A percentile compares a stretch with the other conserved stretches of the same genome.
phyloP scores from a whole-genome alignment of 92 coral and sea anemone species.

The Phenganax marumi region DNA sequence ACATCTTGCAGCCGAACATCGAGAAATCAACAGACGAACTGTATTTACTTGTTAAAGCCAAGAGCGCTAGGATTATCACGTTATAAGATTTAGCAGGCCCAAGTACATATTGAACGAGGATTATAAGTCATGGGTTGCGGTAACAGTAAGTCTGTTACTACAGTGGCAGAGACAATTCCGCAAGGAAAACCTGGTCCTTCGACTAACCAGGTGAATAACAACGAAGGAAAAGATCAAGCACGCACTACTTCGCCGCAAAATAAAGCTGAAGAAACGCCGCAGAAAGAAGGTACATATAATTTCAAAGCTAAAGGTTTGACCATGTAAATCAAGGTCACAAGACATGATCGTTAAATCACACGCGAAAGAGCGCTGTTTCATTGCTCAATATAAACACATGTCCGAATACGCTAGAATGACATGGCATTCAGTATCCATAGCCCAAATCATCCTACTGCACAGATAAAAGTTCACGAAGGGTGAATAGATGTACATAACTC shows the following conservation, averaged over 20 bases:
- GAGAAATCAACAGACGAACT: too few relatives aligned
- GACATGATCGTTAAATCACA: background rate
- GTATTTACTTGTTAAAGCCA: too few relatives aligned
- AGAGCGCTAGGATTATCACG: too few relatives aligned
- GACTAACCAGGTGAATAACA: slow-evolving; percentile 22
- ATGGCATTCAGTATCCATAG: too few relatives aligned
- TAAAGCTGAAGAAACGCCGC: background rate
- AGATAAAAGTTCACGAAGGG: too few relatives aligned
- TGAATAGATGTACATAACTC: too few relatives aligned
- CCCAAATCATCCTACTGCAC: too few relatives aligned
- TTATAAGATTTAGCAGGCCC: background rate
- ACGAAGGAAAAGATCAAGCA: background rate
- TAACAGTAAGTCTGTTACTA: slow-evolving; percentile 2
- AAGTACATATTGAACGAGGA: background rate
- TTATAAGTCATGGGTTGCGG: slow-evolving; percentile 23
- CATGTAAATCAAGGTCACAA: background rate
- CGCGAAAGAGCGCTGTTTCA: background rate
- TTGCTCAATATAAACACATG: too few relatives aligned
- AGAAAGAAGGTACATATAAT: slow-evolving; percentile 4
- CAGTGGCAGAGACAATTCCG: background rate
- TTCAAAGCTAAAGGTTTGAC: background rate
- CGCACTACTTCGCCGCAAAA: background rate
- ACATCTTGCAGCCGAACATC: background rate
- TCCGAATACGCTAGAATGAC: too few relatives aligned
- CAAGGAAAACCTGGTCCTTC: background rate